Base-by-base conservation (phyloP, 1,140 invertebrate species). In the Onthophagus taurus region DNA sequence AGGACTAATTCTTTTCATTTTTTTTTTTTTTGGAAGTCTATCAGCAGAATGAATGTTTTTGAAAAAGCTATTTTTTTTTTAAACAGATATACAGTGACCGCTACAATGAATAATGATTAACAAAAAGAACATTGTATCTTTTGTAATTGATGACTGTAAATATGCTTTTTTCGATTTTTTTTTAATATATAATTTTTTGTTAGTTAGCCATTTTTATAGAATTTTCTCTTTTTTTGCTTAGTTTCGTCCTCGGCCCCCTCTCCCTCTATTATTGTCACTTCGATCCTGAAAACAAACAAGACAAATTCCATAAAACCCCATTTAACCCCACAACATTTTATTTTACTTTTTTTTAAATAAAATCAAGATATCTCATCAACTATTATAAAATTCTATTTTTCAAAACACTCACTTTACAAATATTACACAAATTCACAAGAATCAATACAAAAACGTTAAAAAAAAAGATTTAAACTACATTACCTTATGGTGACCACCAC, bases 401-500 rank as follows among this genome's bases (percentile, higher is more conserved):
- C n/a, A n/a, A n/a, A n/a, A n/a, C n/a, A n/a, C n/a, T n/a, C n/a
- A n/a, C n/a, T n/a, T n/a, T n/a, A n/a, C n/a, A 26, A 26, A 7
- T 7, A 26, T 26, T 26, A 7, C 24, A 26, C n/a, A 7, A 26
- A 26, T 7, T 26, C 7, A 26, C 7, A 26, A 26, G n/a, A 26
- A 7, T 26, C 7, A 26, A 26, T 26, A 26, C n/a, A 26, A 26
- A 26, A 26, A 7, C n/a, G n/a, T 7, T 26, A 7, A 26, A 7
- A 7, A 26, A 26, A 26, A 26, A 26, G n/a, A 26, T 7, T 26
- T 26, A n/a, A 30, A 36, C 20, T 23, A 20, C 9, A 16, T 50
- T 53, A 63, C 61, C 53, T 59, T 63, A 54, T 64, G 58, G 45
- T 63, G 60, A 34, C 55, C 51, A 34, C 55, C 51, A 29, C 59